Evolutionary conservation across 2,797 vertebrate genomes (phyloP).

Genomic region (Antrozous pallidus): DNA sequence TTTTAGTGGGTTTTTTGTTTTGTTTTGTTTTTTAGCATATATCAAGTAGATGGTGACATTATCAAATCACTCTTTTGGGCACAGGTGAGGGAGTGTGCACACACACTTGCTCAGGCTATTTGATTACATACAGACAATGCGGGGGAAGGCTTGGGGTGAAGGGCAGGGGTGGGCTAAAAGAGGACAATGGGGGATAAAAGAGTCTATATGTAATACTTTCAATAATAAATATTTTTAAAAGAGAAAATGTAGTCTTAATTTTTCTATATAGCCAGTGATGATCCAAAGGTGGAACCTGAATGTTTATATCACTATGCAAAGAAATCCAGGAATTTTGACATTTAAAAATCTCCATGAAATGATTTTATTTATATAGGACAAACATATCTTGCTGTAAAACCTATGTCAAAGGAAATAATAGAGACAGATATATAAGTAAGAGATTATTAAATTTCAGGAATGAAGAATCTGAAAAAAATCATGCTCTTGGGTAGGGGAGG

Average conservation of each 20-base stretch:
- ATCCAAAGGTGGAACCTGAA: neutral
- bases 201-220: too few relatives aligned
- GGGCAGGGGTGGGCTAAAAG: too few relatives aligned
- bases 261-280: neutral
- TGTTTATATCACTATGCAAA: neutral
- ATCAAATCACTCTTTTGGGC: neutral
- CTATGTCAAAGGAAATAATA: neutral
- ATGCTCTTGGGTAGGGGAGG: too few relatives aligned
- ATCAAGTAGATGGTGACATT: neutral
- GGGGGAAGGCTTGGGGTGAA: too few relatives aligned
- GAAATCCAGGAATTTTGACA: neutral
- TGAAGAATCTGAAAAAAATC: neutral
- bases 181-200: too few relatives aligned
- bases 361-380: neutral
- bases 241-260: neutral
- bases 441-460: neutral
- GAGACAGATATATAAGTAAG: neutral
- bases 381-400: neutral
- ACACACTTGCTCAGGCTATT: neutral
- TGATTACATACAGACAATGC: neutral
- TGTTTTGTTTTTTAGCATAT: neutral
- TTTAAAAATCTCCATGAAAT: neutral
- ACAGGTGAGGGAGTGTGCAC: too few relatives aligned
- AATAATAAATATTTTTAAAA: too few relatives aligned
- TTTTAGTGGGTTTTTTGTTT: neutral